These are phyloP conservation scores for Loxodonta africana DNA, from an alignment of 2,113 vertebrate species.

Conservation along the genomic window DNA sequence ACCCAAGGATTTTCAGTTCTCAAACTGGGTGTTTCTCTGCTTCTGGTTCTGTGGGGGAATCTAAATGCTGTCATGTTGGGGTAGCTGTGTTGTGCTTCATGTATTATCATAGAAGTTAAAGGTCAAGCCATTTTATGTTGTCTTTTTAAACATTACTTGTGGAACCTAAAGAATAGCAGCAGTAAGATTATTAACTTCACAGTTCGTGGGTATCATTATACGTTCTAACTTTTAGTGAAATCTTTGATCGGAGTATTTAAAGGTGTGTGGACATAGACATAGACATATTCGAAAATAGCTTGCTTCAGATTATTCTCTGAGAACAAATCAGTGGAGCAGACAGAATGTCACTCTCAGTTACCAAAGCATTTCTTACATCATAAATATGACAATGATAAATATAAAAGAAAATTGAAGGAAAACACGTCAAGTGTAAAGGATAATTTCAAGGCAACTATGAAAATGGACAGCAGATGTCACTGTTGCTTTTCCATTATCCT, in stretches of 20 bases:
- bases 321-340: background rate
- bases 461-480: constrained; percentile 77
- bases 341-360: background rate
- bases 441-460: constrained; percentile 47
- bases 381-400: background rate
- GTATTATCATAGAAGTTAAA: constrained; percentile 20
- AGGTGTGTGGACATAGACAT: background rate
- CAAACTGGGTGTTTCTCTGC: background rate
- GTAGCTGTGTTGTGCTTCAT: background rate
- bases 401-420: constrained; percentile 1
- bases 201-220: background rate
- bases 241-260: constrained; percentile 28
- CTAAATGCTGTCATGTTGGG: background rate
- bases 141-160: background rate
- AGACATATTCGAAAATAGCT: constrained; percentile 30
- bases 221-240: constrained; percentile 33
- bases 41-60: background rate
- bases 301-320: constrained; percentile 49
- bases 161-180: background rate
- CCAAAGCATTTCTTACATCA: constrained; percentile 14
- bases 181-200: background rate
- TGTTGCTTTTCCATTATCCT: constrained; percentile 60
- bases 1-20: background rate
- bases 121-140: background rate
- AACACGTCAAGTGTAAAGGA: background rate